Conservation (phyloP, 2,888 invertebrate genomes). For the Thyatira batis region DNA sequence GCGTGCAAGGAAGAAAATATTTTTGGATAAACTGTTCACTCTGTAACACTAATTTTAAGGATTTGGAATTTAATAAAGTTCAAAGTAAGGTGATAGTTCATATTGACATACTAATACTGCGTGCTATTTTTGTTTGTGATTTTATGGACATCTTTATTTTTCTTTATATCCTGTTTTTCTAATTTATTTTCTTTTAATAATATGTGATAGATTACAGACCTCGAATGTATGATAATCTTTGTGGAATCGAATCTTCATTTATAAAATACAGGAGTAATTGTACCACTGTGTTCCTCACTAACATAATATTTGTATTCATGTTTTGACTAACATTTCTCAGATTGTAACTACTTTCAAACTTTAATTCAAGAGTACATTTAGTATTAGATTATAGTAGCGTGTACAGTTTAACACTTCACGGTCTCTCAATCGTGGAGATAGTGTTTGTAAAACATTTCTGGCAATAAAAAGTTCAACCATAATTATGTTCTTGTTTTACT, state of each 20-base stretch:
- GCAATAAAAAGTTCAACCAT: conserved; percentile 81
- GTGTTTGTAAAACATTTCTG: conserved; percentile 80
- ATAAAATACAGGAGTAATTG: conserved; percentile 41
- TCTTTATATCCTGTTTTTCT: conserved; percentile 69
- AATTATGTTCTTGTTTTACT: conserved; percentile 36
- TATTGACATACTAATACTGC: conserved; percentile 72
- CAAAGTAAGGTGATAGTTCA: conserved; percentile 79
- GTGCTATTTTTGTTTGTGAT: conserved; percentile 71
- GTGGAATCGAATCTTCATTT: conserved; percentile 69
- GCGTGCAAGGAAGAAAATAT: conserved; percentile 22
- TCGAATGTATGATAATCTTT: conserved; percentile 71
- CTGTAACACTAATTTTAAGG: conserved; percentile 72
- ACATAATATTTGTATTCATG: conserved; percentile 44
- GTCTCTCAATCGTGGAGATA: conserved; percentile 60
- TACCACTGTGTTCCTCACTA: conserved; percentile 65
- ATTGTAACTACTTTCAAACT: conserved; percentile 49
- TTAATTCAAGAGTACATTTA: conserved; percentile 70
- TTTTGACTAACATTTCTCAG: conserved; percentile 68
- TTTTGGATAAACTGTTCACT: conserved; percentile 48
- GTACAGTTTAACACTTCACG: conserved; percentile 71
- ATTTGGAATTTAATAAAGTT: conserved; percentile 75
- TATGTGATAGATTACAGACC: conserved; percentile 76
- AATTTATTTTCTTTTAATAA: conserved; percentile 74
- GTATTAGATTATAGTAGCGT: conserved; percentile 71
- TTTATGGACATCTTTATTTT: conserved; percentile 69